Base-by-base conservation (phyloP, 2,113 vertebrate genomes). In the Perca schrenkii region DNA sequence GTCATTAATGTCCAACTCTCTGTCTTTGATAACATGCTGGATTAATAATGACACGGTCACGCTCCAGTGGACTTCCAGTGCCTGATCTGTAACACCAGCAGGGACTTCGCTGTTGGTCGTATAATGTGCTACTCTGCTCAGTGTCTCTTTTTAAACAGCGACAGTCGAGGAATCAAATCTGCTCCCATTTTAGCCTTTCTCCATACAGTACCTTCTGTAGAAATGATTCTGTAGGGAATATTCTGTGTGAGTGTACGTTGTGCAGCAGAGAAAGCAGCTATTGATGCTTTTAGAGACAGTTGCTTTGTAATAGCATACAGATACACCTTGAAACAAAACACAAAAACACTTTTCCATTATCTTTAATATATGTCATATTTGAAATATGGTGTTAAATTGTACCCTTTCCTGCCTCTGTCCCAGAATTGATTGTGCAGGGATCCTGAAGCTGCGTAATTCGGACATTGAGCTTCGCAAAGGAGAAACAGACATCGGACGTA, bases 381-480 rank as follows among this genome's bases (percentile, higher is more conserved):
- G 8, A 52, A 68, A 63, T 52, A 19, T 22, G 21, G 6, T 66
- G 15, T 74, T 76, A 19, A 54, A 25, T n/a, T 34, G 47, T 60
- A 2, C 1, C 4, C 10, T 40, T 58, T 3, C 12, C 8, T 75
- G 5, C 21, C 77, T 87, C 56, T 86, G 65, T 75, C 6, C 40
- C 89, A 99, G 98, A 89, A 98, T 99, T 0, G 98, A 99, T 89
- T 99, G 98, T 25, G 98, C 98, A 1, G 98, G 98, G 34, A 99
- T 99, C 82, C 90, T 99, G 72, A 99, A 99, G 90, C 96, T 99
- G 72, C 95, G 98, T 10, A 99, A 99, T 88, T 99, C 98, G 0
- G 98, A 99, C 90, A 99, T 99, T 0, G 98, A 99, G 87, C 96
- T 99, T 70, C 96, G 98, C 68, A 99, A 99, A 91, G 98, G 98